Base-by-base conservation (phyloP, 2,113 vertebrate genomes). In the Pampusana beccarii region DNA sequence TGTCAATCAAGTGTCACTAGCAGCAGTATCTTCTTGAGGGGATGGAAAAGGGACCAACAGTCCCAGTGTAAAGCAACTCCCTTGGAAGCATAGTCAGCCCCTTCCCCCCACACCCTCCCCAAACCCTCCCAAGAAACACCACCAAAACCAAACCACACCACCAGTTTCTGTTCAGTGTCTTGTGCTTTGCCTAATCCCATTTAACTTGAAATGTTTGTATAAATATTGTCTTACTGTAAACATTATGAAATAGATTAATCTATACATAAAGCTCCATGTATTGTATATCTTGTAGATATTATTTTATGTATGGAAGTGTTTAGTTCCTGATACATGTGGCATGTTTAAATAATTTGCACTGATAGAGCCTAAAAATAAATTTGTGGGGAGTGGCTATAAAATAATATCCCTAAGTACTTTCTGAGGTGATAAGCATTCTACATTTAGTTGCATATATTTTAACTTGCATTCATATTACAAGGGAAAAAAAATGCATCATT, bases 311-410 rank as follows among this genome's bases (percentile, higher is more conserved):
- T 83, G 38, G 46, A 93, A 44, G 72, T 87, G 18, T 69, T 97
- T 80, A 51, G 64, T 90, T 96, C 91, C 40, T 90, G 36, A 71
- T 85, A 85, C 5, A 3, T 79, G 69, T 93, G 69, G 95, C 95
- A 93, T 97, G 75, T 95, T 86, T 93, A 64, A 89, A 94, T 93
- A 90, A 89, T 56, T 94, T 94, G 75, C 74, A 89, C 31, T 95
- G 34, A 73, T 73, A 88, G 26, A 77, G 23, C n/a, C 60, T 95
- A 86, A 92, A 96, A 94, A 80, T 34, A 93, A 28, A 82, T 93
- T 80, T 31, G 16, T 96, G 53, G 61, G 78, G 71, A 96, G 31
- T 88, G 42, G 81, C 94, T 92, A 13, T 89, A 53, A 92, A 93
- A 81, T 87, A 97, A 66, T 90, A 96, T 81, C 77, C 62, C 13